phyloP scores from a whole-genome alignment of 2,888 invertebrate species.

The Apotomis betuletana region DNA sequence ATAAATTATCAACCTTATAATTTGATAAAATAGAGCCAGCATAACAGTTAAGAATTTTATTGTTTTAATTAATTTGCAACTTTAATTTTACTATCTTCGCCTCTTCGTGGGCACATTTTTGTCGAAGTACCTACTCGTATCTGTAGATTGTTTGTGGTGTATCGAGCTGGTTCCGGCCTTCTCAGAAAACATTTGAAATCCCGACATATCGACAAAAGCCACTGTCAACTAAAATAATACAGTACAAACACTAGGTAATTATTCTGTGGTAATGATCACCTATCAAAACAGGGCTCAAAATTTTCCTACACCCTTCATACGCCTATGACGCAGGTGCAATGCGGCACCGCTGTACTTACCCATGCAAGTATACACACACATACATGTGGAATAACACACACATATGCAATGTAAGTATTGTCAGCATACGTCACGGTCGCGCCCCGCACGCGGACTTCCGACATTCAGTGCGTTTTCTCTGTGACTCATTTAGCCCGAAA shows the following conservation, averaged over 20 bases:
- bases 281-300: neutral
- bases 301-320: neutral
- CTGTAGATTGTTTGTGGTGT: too few species aligned
- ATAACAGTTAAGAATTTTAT: too few species aligned
- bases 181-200: too few species aligned
- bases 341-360: conserved; percentile 44
- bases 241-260: too few species aligned
- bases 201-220: too few species aligned
- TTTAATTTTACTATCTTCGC: too few species aligned
- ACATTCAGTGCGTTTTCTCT: neutral
- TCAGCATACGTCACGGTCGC: conserved; percentile 28
- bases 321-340: conserved; percentile 53
- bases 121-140: too few species aligned
- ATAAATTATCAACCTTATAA: neutral
- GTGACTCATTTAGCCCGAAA: neutral
- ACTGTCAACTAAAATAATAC: too few species aligned
- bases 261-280: too few species aligned
- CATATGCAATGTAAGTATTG: neutral
- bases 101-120: too few species aligned
- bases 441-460: conserved; percentile 17
- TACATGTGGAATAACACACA: neutral
- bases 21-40: neutral
- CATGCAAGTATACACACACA: neutral
- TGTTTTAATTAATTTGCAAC: too few species aligned
- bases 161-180: too few species aligned